A percentile compares a stretch with the other conserved stretches of the same genome.
Conservation (phyloP, 2,113 vertebrate species). For the Aptenodytes patagonicus region DNA sequence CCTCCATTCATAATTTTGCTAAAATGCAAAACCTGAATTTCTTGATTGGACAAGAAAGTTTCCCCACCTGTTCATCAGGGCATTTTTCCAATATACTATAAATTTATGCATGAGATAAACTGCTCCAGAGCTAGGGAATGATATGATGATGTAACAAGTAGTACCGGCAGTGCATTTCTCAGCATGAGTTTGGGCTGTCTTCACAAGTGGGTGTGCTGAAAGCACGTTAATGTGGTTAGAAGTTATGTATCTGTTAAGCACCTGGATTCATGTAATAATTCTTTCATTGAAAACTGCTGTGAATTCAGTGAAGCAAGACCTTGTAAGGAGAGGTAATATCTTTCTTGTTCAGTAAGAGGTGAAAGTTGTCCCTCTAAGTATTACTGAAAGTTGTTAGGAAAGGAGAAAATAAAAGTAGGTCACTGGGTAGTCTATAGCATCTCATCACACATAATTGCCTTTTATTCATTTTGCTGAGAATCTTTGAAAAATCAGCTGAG, state of each 20-base stretch:
- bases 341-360: not conserved
- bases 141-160: not conserved
- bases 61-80: not conserved
- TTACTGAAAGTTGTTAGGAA: not conserved
- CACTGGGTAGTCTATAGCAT: not conserved
- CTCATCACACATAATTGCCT: not conserved
- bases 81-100: not conserved
- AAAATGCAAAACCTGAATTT: not conserved
- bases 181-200: not conserved
- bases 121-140: not conserved
- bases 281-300: not conserved
- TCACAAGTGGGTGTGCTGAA: not conserved
- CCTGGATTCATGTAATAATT: not conserved
- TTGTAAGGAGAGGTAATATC: not conserved
- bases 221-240: not conserved
- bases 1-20: not conserved
- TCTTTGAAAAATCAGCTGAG: not conserved
- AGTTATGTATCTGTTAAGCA: not conserved
- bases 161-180: not conserved
- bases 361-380: not conserved
- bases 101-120: not conserved
- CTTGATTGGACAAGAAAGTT: not conserved
- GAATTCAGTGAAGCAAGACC: not conserved
- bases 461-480: not conserved
- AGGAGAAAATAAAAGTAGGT: not conserved